These are phyloP conservation scores for Mycalesis mineus DNA, from an alignment of 2,888 invertebrate species.

Conservation along the genomic window DNA sequence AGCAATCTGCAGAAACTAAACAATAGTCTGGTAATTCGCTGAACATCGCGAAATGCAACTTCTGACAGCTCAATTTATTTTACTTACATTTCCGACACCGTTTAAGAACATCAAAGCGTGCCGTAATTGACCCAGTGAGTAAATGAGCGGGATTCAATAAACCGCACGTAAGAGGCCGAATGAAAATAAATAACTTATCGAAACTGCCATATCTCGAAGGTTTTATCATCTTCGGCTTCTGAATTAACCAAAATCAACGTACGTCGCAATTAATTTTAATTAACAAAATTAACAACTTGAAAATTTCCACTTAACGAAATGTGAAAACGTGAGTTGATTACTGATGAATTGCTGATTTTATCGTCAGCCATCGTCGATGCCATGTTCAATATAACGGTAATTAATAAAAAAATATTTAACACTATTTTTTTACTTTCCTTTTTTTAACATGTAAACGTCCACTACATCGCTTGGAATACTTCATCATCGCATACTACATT, in stretches of 20 bases:
- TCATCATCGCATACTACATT: too few species aligned
- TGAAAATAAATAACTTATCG: conserved; percentile 31
- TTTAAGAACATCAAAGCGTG: conserved; percentile 66
- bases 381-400: not conserved
- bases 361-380: not conserved
- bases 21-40: conserved; percentile 53
- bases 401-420: not conserved
- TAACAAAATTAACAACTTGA: not conserved
- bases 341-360: not conserved
- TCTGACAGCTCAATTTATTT: conserved; percentile 69
- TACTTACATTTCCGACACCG: conserved; percentile 62
- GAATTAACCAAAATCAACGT: not conserved
- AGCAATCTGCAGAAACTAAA: too few species aligned
- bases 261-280: conserved; percentile 13
- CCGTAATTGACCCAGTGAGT: conserved; percentile 59
- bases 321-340: not conserved
- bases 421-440: too few species aligned
- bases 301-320: not conserved
- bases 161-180: conserved; percentile 24
- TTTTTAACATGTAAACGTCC: not conserved
- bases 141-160: conserved; percentile 44
- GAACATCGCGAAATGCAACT: conserved; percentile 45
- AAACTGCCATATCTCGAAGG: conserved; percentile 22
- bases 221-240: conserved; percentile 18
- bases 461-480: not conserved